Percentiles rank a stretch among this genome's conserved stretches.
phyloP scores from a whole-genome alignment of 2,113 vertebrate species.

The Cinclus mexicanus region DNA sequence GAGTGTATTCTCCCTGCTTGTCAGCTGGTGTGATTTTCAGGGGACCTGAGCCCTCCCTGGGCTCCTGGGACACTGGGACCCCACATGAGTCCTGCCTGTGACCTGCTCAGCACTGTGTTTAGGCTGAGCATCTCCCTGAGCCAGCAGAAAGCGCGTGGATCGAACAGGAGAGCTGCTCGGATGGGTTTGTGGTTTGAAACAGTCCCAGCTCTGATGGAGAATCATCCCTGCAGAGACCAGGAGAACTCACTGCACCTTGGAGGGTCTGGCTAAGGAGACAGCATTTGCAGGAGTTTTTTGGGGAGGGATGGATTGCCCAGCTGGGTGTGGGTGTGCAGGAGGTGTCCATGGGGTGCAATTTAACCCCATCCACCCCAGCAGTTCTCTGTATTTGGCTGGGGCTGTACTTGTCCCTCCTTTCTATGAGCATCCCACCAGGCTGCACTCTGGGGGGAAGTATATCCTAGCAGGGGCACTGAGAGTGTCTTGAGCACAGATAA shows the following conservation, averaged over 20 bases:
- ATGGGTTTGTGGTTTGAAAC: neutral
- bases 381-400: neutral
- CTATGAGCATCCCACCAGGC: neutral
- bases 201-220: neutral
- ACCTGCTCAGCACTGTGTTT: accelerated
- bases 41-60: neutral
- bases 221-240: neutral
- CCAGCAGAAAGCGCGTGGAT: accelerated
- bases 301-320: neutral
- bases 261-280: neutral
- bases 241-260: neutral
- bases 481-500: neutral
- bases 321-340: neutral
- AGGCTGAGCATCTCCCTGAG: neutral
- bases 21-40: neutral
- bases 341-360: neutral
- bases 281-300: neutral
- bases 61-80: neutral
- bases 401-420: accelerated
- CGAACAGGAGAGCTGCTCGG: accelerated
- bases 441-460: neutral
- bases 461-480: neutral
- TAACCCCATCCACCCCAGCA: neutral
- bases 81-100: accelerated
- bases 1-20: neutral